Base-by-base conservation (phyloP, 2,888 invertebrate genomes). In the Sarcophaga caerulescens region DNA sequence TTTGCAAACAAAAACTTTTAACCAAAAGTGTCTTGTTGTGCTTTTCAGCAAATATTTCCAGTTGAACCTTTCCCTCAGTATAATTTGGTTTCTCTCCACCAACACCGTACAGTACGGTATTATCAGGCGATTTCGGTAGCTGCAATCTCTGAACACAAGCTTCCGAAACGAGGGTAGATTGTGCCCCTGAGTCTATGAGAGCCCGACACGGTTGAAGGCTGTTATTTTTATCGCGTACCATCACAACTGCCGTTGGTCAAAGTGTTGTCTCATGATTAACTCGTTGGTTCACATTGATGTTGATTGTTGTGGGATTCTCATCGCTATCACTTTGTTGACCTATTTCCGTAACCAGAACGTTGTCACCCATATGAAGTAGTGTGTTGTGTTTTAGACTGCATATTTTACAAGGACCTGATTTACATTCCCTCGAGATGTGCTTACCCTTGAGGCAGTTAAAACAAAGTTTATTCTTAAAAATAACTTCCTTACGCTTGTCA, bases 331-430 rank as follows among this genome's bases (percentile, higher is more conserved):
- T 35, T 35, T 35, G 35, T 6, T 35, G 35, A 6, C 35, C 35
- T 0, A 6, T 35, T 35, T 35, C 35, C 35, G 35, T 6, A 35
- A 35, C 35, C 1, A 35, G 35, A 12, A 47, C 12, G 6, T 17
- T n/a, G 12, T 35, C 44, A 35, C 23, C 21, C 3, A 6, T 23
- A 70, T 87, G 87, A 17, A 87, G n/a, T 12, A 84, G 23, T 5
- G 84, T 81, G 44, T 84, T 87, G 17, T 87, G 87, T 71, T 70
- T 84, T 59, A 47, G 14, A 57, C 74, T 35, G 62, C 84, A 84
- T 17, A 59, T 17, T 69, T 59, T 84, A 47, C 62, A 75, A 78
- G n/a, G 69, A 70, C 44, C 81, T 19, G 21, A 60, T 21, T 76
- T 80, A 62, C 80, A 86, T 21, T 21, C 57, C n/a, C n/a, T 14